phyloP scores from a whole-genome alignment of 2,797 vertebrate genomes.

The Trachurus trachurus region DNA sequence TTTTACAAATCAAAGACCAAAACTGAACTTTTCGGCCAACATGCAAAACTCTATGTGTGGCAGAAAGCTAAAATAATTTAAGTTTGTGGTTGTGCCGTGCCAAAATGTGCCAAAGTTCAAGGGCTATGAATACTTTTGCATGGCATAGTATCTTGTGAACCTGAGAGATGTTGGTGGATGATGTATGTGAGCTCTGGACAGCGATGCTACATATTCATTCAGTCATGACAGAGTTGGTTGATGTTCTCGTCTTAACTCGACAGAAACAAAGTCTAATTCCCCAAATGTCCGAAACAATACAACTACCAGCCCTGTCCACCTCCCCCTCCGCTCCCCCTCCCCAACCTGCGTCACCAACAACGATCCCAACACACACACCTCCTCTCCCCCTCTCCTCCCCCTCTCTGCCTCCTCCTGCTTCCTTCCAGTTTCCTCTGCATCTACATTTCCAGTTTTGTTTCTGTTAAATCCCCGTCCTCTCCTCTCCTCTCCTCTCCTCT shows the following conservation, averaged over 20 bases:
- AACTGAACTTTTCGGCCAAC: no score
- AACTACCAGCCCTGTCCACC: neutral
- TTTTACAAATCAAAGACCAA: no score
- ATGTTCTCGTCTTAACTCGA: neutral
- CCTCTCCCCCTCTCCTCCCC: conserved; percentile 4
- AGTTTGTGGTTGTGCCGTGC: no score
- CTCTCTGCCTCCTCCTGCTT: neutral
- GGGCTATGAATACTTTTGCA: no score
- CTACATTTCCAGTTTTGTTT: conserved; percentile 41
- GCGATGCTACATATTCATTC: neutral
- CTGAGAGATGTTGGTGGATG: neutral
- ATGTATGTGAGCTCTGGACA: no score
- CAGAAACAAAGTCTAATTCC: neutral
- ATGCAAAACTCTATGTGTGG: no score
- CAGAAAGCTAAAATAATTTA: no score
- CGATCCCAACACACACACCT: neutral
- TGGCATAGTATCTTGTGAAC: neutral
- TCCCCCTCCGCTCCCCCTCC: neutral
- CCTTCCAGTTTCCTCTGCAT: conserved; percentile 21
- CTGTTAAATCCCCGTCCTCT: conserved; percentile 9
- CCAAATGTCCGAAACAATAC: conserved; percentile 10
- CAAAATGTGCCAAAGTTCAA: no score
- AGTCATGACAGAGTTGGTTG: neutral
- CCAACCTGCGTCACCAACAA: conserved; percentile 1
- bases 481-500: no score